Evolutionary conservation across 2,888 invertebrate genomes (phyloP).

Genomic region (Trichogramma dendrolimi): DNA sequence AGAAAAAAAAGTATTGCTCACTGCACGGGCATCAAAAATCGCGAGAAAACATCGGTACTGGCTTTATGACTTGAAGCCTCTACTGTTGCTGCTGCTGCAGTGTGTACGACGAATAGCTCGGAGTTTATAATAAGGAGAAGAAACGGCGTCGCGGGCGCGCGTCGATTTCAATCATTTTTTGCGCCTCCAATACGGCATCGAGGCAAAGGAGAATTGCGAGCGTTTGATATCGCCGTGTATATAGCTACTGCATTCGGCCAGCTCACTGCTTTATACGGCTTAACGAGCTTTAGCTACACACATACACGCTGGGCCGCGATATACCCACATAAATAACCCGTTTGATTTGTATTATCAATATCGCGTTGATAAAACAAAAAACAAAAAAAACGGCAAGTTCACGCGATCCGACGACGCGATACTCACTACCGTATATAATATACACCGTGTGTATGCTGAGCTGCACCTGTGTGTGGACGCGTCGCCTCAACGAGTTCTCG

Average conservation of each 20-base stretch:
- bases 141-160: neutral
- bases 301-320: conserved; percentile 3
- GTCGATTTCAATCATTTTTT: neutral
- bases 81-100: too few relatives aligned
- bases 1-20: too few relatives aligned
- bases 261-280: conserved; percentile 9
- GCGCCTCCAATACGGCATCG: conserved; percentile 5
- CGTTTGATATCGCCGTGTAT: too few relatives aligned
- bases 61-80: too few relatives aligned
- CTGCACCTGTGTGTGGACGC: too few relatives aligned
- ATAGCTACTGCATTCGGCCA: neutral
- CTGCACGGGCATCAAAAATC: neutral
- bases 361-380: neutral
- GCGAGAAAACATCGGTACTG: conserved; percentile 14
- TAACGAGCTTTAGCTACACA: conserved; percentile 3
- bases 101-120: neutral
- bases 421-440: too few relatives aligned
- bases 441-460: too few relatives aligned
- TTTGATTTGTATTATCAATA: conserved; percentile 5
- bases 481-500: too few relatives aligned
- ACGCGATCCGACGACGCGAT: too few relatives aligned
- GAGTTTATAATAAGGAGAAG: conserved; percentile 5
- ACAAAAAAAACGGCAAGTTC: too few relatives aligned
- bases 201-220: too few relatives aligned
- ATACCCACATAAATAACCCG: conserved; percentile 13